Percentiles rank a stretch among this genome's conserved stretches.
Evolutionary conservation across 2,888 invertebrate genomes (phyloP).

Genomic region (Aquatica leii): DNA sequence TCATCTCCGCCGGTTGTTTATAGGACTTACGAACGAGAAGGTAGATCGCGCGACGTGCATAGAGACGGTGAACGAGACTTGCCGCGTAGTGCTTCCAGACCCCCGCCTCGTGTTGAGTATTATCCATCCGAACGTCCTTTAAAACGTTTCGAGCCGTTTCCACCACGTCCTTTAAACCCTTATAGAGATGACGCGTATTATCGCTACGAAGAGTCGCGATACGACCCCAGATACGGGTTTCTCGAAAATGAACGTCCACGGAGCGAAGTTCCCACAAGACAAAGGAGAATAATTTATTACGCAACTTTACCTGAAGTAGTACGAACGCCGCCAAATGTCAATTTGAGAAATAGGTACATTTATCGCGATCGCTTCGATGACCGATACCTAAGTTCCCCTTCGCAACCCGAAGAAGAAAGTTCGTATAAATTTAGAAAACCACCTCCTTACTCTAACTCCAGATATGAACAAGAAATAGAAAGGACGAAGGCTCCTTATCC

Average conservation of each 20-base stretch:
- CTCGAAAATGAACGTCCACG: conserved; percentile 24
- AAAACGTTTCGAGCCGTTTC: conserved; percentile 27
- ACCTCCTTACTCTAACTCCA: conserved; percentile 40
- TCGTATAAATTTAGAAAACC: conserved; percentile 44
- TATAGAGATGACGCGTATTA: conserved; percentile 28
- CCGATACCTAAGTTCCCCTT: conserved; percentile 40
- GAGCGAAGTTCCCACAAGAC: conserved; percentile 43
- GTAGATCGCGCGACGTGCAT: conserved; percentile 37
- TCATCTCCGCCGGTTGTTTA: conserved; percentile 47
- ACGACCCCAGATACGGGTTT: conserved; percentile 22
- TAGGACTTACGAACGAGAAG: conserved; percentile 38
- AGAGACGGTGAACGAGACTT: conserved; percentile 34
- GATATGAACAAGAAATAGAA: conserved; percentile 44
- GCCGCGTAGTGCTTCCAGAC: conserved; percentile 13
- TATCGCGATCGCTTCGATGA: conserved; percentile 43
- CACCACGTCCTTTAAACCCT: conserved; percentile 17
- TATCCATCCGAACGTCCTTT: conserved; percentile 31
- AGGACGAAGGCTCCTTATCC: conserved; percentile 50
- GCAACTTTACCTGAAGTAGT: conserved; percentile 75
- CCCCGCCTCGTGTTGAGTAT: conserved; percentile 19
- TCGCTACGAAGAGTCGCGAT: conserved; percentile 28
- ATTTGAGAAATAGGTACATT: conserved; percentile 64
- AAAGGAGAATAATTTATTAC: conserved; percentile 73
- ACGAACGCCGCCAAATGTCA: conserved; percentile 67
- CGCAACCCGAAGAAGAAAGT: conserved; percentile 36